phyloP scores from a whole-genome alignment of 23 tunicate species.

The Diplosoma virens region DNA sequence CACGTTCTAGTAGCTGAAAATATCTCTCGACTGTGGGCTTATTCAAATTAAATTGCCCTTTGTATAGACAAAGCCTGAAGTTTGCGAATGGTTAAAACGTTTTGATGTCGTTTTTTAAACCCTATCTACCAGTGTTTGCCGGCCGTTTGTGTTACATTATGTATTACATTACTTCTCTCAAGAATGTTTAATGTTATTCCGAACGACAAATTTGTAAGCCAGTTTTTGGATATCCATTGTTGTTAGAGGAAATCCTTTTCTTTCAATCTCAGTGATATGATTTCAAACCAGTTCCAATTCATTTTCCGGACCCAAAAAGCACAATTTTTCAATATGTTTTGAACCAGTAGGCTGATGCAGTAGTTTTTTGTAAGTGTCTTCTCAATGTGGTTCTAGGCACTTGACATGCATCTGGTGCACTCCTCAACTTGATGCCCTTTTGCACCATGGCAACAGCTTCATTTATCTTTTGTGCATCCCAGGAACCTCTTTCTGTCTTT shows the following conservation, averaged over 20 bases:
- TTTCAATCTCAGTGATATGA: slow-evolving; percentile 14
- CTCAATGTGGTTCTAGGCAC: slow-evolving; percentile 15
- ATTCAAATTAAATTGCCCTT: neutral
- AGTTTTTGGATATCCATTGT: slow-evolving; percentile 8
- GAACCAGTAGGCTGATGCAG: neutral
- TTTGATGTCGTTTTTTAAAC: neutral
- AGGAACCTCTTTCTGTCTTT: neutral
- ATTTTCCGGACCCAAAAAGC: neutral
- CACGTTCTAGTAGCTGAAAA: slow-evolving; percentile 31
- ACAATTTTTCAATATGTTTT: slow-evolving; percentile 6
- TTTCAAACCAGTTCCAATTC: slow-evolving; percentile 4
- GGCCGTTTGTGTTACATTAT: neutral
- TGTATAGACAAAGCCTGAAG: neutral
- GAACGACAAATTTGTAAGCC: slow-evolving; percentile 3
- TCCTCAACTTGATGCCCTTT: slow-evolving; percentile 9
- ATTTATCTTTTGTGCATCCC: neutral
- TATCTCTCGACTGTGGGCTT: slow-evolving; percentile 16
- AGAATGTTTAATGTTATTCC: slow-evolving; percentile 13
- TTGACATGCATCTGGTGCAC: slow-evolving; percentile 17
- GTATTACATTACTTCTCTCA: too few relatives aligned
- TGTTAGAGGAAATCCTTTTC: slow-evolving; percentile 15
- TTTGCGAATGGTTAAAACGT: neutral
- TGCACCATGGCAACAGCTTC: slow-evolving; percentile 4
- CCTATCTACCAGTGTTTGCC: neutral
- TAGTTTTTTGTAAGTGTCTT: neutral